These are phyloP conservation scores for Zaprionus lachaisei DNA, from an alignment of 1,140 invertebrate genomes.

Conservation along the genomic window DNA sequence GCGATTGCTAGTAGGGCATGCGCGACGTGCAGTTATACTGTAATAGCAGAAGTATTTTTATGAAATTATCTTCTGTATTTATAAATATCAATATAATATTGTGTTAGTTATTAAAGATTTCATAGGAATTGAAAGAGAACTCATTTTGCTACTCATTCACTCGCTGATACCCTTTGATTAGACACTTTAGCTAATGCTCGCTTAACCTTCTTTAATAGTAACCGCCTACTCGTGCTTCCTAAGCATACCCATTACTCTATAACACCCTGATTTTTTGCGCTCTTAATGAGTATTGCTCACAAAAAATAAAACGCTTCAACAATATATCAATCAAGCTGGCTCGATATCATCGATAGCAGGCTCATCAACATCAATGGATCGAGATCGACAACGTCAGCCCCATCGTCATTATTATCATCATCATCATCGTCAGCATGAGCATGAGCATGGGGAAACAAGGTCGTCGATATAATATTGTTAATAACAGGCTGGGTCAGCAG, in stretches of 20 bases:
- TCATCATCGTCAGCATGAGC: conserved; percentile 10
- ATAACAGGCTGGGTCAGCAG: conserved; percentile 16
- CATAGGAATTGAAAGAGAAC: too few species aligned
- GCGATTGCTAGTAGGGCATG: background rate
- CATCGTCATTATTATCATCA: conserved; percentile 34
- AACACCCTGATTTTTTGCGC: background rate
- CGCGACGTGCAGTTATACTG: background rate
- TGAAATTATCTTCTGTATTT: too few species aligned
- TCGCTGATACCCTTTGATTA: background rate
- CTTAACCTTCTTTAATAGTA: background rate
- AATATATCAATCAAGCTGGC: conserved; percentile 64
- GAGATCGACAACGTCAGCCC: background rate
- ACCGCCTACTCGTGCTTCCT: background rate
- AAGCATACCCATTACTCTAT: background rate
- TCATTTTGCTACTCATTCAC: too few species aligned
- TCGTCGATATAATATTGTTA: conserved; percentile 18
- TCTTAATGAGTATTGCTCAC: conserved; percentile 13
- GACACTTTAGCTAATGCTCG: background rate
- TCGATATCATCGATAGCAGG: conserved; percentile 20
- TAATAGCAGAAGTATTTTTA: background rate
- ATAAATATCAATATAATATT: conserved; percentile 1
- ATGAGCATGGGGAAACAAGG: conserved; percentile 24
- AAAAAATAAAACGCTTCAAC: conserved; percentile 34
- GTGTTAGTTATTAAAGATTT: background rate
- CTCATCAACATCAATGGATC: conserved; percentile 11